Conservation (phyloP, 2,797 vertebrate species). For the Spheniscus humboldti region DNA sequence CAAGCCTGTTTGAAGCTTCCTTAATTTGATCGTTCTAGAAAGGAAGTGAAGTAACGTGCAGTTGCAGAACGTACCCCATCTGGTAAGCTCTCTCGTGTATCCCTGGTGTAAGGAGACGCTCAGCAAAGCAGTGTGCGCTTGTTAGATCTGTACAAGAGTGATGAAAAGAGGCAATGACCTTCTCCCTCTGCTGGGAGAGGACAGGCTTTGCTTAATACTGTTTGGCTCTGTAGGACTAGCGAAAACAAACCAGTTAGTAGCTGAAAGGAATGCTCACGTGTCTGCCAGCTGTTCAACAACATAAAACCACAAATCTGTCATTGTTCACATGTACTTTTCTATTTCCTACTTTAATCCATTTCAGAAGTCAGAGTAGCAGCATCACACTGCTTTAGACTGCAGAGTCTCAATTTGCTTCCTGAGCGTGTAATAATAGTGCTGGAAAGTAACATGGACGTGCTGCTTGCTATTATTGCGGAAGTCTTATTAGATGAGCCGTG, state of each 20-base stretch:
- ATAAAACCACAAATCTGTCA: not conserved
- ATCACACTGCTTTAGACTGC: not conserved
- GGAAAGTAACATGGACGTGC: not conserved
- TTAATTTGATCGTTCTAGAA: not conserved
- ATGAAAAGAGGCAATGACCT: not conserved
- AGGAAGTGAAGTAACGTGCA: rapidly evolving
- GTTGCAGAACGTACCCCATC: not conserved
- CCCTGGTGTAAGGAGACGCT: not conserved
- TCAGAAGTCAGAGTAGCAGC: not conserved
- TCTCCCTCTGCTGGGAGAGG: not conserved
- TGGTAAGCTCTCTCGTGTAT: not conserved
- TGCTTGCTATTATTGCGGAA: not conserved
- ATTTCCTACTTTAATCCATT: not conserved
- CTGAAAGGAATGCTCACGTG: rapidly evolving
- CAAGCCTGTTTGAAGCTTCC: not conserved
- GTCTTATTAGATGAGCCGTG: not conserved
- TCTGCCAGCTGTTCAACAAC: not conserved
- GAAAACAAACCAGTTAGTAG: not conserved
- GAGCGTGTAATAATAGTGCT: rapidly evolving
- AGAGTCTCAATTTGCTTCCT: not conserved
- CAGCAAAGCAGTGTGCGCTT: not conserved
- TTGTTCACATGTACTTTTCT: not conserved
- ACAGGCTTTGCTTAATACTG: not conserved
- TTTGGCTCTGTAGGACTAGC: not conserved
- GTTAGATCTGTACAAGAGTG: not conserved